Evolutionary conservation across 2,888 invertebrate genomes (phyloP).

Genomic region (Lumbricus terrestris): DNA sequence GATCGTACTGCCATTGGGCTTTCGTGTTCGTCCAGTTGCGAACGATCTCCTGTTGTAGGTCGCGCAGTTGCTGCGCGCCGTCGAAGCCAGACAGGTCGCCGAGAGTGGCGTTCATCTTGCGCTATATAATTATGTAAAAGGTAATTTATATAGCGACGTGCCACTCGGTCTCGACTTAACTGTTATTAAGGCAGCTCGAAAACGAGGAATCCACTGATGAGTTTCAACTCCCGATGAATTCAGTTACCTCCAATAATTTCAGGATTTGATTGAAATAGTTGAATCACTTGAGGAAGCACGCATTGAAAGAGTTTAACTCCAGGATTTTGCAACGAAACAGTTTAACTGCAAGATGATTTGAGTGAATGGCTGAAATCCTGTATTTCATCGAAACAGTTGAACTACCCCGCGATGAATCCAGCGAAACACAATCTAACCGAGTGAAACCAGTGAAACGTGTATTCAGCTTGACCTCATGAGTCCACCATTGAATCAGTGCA

Average conservation of each 20-base stretch:
- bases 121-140: too few species aligned
- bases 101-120: background rate
- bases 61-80: background rate
- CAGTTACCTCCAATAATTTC: background rate
- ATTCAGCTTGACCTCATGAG: too few species aligned
- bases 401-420: background rate
- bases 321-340: background rate
- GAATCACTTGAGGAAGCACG: background rate
- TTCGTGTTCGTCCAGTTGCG: conserved; percentile 9
- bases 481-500: too few species aligned
- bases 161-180: background rate
- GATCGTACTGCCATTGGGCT: conserved; percentile 11
- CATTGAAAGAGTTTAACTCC: background rate
- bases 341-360: too few species aligned
- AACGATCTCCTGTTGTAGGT: conserved; percentile 8
- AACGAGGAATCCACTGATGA: background rate
- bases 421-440: too few species aligned
- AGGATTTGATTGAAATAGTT: background rate
- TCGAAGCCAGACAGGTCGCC: background rate
- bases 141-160: background rate
- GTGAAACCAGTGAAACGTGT: too few species aligned
- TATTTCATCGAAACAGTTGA: too few species aligned
- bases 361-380: too few species aligned
- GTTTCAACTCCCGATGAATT: background rate
- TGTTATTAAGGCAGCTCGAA: background rate